Conservation (phyloP, 2,113 vertebrate species). For the Larimichthys polyactis region DNA sequence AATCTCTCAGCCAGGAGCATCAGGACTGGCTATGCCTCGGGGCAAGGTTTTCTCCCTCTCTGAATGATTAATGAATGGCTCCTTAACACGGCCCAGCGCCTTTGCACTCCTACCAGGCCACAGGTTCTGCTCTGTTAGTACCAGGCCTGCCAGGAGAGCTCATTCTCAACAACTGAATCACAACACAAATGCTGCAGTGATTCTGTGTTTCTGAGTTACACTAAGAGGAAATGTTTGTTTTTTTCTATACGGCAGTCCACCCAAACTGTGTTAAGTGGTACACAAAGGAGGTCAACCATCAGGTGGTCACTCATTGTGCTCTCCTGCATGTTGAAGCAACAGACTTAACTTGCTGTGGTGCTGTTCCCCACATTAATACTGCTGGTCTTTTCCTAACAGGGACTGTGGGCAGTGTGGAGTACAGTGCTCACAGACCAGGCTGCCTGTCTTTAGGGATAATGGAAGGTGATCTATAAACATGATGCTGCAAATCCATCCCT, state of each 20-base stretch:
- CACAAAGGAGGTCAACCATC: constrained; percentile 18
- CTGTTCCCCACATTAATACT: constrained; percentile 11
- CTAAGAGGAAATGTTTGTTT: neutral
- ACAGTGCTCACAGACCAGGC: constrained; percentile 14
- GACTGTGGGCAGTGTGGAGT: neutral
- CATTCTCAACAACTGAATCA: constrained; percentile 33
- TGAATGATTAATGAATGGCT: constrained; percentile 67
- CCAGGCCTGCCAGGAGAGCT: constrained; percentile 19
- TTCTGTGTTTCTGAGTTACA: constrained; percentile 13
- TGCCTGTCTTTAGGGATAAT: constrained; percentile 41
- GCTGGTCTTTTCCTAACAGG: neutral
- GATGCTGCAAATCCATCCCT: constrained; percentile 45
- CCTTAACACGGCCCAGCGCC: constrained; percentile 41
- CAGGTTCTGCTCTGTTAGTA: constrained; percentile 56
- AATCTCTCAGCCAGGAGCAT: constrained; percentile 37
- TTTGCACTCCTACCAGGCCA: constrained; percentile 29
- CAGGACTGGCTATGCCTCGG: constrained; percentile 8
- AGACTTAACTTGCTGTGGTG: neutral
- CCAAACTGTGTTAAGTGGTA: constrained; percentile 17
- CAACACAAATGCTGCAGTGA: constrained; percentile 21
- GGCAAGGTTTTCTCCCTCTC: neutral
- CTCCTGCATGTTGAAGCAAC: constrained; percentile 17
- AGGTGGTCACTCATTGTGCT: neutral
- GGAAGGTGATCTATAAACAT: constrained; percentile 57
- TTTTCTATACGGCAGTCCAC: neutral